phyloP scores from a whole-genome alignment of 2,888 invertebrate genomes.

The Trissolcus japonicus region DNA sequence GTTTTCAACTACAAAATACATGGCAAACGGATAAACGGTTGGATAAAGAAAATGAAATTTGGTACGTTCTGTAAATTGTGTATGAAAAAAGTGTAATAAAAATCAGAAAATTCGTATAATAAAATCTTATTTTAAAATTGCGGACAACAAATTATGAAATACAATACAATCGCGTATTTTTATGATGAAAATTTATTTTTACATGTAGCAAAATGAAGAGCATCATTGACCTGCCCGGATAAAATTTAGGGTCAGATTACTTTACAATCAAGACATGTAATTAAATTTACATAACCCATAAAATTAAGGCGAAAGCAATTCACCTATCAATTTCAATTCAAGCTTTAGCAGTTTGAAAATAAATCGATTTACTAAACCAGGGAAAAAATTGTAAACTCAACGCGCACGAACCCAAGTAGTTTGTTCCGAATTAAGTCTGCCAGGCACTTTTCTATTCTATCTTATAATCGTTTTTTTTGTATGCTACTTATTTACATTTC shows the following conservation, averaged over 20 bases:
- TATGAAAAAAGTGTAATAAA: too few relatives aligned
- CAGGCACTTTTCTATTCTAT: slow-evolving; percentile 1
- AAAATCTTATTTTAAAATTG: too few relatives aligned
- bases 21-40: neutral
- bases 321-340: slow-evolving; percentile 15
- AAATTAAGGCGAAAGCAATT: slow-evolving; percentile 12
- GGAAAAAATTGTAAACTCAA: neutral
- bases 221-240: neutral
- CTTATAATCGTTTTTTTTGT: neutral
- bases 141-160: too few relatives aligned
- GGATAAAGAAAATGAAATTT: too few relatives aligned
- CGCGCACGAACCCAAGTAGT: slow-evolving; percentile 4
- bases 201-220: too few relatives aligned
- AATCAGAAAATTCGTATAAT: too few relatives aligned
- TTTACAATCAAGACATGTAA: slow-evolving; percentile 18
- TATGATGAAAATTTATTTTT: neutral
- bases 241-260: slow-evolving; percentile 4
- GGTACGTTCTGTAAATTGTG: too few relatives aligned
- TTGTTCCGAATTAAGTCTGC: neutral
- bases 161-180: too few relatives aligned
- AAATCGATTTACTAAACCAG: too few relatives aligned
- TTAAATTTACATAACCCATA: slow-evolving; percentile 24
- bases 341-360: neutral
- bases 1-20: neutral
- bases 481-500: neutral